Evolutionary conservation across 2,113 vertebrate genomes (phyloP).

Genomic region (Saccopteryx leptura): DNA sequence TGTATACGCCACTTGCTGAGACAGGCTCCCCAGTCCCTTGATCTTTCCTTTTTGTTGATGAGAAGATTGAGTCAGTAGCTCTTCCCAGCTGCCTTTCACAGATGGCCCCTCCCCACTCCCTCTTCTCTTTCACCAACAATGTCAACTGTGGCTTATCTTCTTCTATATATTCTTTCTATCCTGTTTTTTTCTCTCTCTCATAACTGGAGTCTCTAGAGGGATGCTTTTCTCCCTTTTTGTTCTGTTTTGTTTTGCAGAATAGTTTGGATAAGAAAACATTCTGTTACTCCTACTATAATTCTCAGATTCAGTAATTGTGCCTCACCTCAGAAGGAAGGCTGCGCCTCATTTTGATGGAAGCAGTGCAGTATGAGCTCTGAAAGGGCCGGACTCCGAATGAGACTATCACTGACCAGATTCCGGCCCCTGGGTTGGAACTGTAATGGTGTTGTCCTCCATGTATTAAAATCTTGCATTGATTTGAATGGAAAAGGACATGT

Average conservation of each 20-base stretch:
- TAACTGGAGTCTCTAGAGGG: neutral
- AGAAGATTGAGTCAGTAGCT: neutral
- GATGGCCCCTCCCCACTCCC: neutral
- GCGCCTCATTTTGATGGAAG: neutral
- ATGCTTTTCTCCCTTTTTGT: neutral
- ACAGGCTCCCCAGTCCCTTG: neutral
- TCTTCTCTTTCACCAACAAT: neutral
- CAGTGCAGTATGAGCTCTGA: neutral
- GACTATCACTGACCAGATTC: neutral
- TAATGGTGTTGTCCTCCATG: neutral
- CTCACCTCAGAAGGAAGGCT: neutral
- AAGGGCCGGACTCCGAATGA: neutral
- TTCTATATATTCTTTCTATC: neutral
- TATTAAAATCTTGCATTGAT: slow-evolving; percentile 36
- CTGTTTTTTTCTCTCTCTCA: neutral
- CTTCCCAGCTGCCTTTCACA: neutral
- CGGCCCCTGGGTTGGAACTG: slow-evolving; percentile 20
- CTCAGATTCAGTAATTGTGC: neutral
- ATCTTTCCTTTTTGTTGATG: slow-evolving; percentile 44
- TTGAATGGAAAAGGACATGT: slow-evolving; percentile 59
- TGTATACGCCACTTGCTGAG: slow-evolving; percentile 35
- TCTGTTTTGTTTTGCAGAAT: neutral
- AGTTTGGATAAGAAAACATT: slow-evolving; percentile 37
- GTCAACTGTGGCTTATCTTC: neutral
- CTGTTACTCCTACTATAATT: neutral